Conservation (phyloP, 2,113 vertebrate genomes). For the Lipotes vexillifer region DNA sequence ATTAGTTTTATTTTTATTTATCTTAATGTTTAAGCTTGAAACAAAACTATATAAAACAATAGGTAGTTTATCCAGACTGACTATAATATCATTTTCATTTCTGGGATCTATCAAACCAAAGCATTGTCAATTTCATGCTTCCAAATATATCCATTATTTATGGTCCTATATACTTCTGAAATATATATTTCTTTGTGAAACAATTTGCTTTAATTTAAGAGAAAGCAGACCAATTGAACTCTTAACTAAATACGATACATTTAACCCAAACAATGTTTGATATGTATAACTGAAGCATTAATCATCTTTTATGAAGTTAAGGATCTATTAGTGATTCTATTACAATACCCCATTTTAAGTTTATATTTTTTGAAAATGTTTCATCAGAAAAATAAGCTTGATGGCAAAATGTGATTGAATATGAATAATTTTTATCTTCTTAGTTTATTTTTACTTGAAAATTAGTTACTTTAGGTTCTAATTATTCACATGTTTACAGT, state of each 20-base stretch:
- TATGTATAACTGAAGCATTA: not conserved
- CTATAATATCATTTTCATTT: constrained; percentile 48
- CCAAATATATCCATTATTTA: constrained; percentile 46
- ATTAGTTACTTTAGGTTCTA: constrained; percentile 37
- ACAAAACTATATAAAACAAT: constrained; percentile 27
- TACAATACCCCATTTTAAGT: constrained; percentile 36
- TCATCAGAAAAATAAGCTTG: constrained; percentile 18
- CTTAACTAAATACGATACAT: constrained; percentile 60
- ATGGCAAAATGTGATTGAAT: constrained; percentile 25
- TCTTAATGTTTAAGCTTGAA: constrained; percentile 48
- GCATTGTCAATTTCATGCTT: constrained; percentile 63
- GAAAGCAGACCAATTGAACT: constrained; percentile 57
- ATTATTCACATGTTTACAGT: constrained; percentile 31
- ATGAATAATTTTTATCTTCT: constrained; percentile 33
- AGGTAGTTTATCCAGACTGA: not conserved
- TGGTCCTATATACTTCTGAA: constrained; percentile 50
- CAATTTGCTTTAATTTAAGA: constrained; percentile 66
- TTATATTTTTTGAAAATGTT: constrained; percentile 50
- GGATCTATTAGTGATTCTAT: constrained; percentile 20
- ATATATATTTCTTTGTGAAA: constrained; percentile 62
- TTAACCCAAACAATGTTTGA: constrained; percentile 62
- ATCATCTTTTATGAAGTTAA: constrained; percentile 48
- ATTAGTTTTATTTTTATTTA: not conserved
- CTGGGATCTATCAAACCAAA: constrained; percentile 27
- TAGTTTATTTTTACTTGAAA: constrained; percentile 43